These are phyloP conservation scores for Acromyrmex heyeri DNA, from an alignment of 1,140 invertebrate species.

Conservation along the genomic window DNA sequence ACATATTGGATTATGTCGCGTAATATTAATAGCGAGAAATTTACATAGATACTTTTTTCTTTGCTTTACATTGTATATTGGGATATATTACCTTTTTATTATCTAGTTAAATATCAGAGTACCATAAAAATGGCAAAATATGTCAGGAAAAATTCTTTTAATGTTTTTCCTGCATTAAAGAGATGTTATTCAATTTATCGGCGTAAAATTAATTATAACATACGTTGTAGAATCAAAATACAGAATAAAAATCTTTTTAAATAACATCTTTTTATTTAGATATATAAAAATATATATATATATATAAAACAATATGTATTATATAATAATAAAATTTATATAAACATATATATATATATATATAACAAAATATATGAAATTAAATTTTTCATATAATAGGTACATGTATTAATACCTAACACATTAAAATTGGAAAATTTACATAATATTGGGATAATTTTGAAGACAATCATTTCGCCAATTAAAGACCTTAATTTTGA, in stretches of 20 bases:
- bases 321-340: no score
- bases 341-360: no score
- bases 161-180: neutral
- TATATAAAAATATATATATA: neutral
- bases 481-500: neutral
- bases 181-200: neutral
- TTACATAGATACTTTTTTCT: neutral
- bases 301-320: no score
- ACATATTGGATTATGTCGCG: slow-evolving; percentile 1
- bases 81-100: neutral
- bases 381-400: no score
- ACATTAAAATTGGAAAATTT: neutral
- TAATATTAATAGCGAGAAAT: neutral
- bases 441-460: neutral
- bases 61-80: neutral
- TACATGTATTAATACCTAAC: no score
- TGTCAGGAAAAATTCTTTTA: neutral
- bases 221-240: neutral
- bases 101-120: neutral
- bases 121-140: neutral
- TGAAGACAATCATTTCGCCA: neutral
- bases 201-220: slow-evolving; percentile 10
- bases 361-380: no score
- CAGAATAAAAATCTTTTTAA: neutral
- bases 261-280: neutral